These are phyloP conservation scores for Drosophila funebris DNA, from an alignment of 1,140 invertebrate genomes.

Conservation along the genomic window DNA sequence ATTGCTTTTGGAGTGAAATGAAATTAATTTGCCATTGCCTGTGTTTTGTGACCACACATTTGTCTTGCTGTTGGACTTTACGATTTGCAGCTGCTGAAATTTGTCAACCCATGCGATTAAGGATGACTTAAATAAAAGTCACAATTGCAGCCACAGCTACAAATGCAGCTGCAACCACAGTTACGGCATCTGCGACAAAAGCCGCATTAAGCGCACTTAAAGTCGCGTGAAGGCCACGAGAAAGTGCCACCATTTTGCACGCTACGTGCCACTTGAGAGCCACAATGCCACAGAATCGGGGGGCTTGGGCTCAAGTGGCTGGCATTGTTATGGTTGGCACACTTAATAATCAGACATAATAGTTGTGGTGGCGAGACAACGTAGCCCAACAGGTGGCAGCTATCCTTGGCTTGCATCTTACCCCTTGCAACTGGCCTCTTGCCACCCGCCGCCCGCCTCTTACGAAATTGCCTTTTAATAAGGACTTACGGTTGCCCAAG, in stretches of 20 bases:
- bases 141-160: slow-evolving; percentile 19
- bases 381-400: slow-evolving; percentile 65
- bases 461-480: slow-evolving; percentile 64
- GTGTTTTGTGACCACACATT: slow-evolving; percentile 67
- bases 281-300: slow-evolving; percentile 11
- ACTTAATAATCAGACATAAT: slow-evolving; percentile 78
- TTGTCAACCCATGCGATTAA: slow-evolving; percentile 62
- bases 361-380: slow-evolving; percentile 58
- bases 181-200: slow-evolving; percentile 8
- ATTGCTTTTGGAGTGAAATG: slow-evolving; percentile 44
- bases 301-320: slow-evolving; percentile 40
- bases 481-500: slow-evolving; percentile 55
- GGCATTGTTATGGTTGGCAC: slow-evolving; percentile 68
- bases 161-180: background rate
- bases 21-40: slow-evolving; percentile 74
- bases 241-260: background rate
- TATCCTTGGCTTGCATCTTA: slow-evolving; percentile 33
- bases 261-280: slow-evolving; percentile 26
- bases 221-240: slow-evolving; percentile 30
- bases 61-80: slow-evolving; percentile 66
- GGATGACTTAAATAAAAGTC: slow-evolving; percentile 30
- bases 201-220: slow-evolving; percentile 58
- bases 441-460: background rate
- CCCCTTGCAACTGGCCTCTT: slow-evolving; percentile 11
- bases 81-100: slow-evolving; percentile 57